Percentiles rank a stretch among this genome's conserved stretches.
Conservation (phyloP, 2,888 invertebrate genomes). For the Scrobipalpa costella region DNA sequence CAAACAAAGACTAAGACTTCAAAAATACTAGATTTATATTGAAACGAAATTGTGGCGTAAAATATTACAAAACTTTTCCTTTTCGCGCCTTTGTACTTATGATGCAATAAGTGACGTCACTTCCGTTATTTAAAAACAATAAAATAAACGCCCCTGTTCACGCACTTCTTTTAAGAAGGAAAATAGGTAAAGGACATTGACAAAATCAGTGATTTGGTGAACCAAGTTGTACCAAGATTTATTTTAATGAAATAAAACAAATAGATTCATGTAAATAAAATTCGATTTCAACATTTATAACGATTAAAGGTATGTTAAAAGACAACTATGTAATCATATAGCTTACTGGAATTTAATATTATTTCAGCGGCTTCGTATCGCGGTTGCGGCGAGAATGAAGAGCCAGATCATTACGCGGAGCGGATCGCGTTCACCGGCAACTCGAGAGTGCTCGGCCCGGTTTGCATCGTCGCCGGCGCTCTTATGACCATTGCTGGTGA, state of each 20-base stretch:
- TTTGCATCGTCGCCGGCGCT: constrained; percentile 87
- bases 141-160: not conserved
- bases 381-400: constrained; percentile 86
- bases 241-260: no score
- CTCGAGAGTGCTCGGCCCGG: constrained; percentile 86
- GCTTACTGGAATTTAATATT: not conserved
- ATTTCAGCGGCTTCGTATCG: constrained; percentile 86
- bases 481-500: constrained; percentile 83
- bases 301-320: no score
- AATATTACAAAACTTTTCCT: not conserved
- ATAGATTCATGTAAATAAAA: no score
- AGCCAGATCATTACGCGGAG: constrained; percentile 86
- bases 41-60: no score
- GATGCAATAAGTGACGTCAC: not conserved
- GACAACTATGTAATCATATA: not conserved
- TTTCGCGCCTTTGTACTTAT: constrained; percentile 3
- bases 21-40: no score
- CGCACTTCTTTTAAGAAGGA: not conserved
- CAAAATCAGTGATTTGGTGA: no score
- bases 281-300: no score
- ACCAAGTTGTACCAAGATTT: no score
- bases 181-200: not conserved
- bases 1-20: no score
- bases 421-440: constrained; percentile 88
- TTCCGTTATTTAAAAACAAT: not conserved